These are phyloP conservation scores for Loxodonta africana DNA, from an alignment of 2,113 vertebrate genomes.

Conservation along the genomic window DNA sequence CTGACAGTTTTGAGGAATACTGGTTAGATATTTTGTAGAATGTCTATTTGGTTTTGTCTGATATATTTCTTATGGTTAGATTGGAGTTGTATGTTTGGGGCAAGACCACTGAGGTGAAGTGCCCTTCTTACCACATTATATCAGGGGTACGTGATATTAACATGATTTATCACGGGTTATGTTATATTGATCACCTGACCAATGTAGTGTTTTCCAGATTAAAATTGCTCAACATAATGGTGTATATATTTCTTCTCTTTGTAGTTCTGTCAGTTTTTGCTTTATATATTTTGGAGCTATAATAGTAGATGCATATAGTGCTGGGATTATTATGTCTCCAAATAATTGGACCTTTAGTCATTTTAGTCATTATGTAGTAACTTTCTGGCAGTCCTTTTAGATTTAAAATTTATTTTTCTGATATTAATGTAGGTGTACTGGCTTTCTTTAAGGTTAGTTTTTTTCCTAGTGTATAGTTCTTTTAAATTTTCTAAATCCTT, in stretches of 20 bases:
- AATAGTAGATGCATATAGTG: not conserved
- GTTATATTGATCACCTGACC: not conserved
- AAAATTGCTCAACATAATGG: not conserved
- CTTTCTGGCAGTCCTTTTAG: not conserved
- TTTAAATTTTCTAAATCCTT: constrained; percentile 1
- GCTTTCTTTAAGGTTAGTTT: not conserved
- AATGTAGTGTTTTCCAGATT: not conserved
- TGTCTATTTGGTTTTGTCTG: too few relatives aligned
- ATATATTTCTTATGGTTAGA: not conserved
- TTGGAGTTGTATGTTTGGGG: not conserved
- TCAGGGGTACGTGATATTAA: not conserved
- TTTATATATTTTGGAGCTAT: not conserved
- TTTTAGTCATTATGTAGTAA: constrained; percentile 1
- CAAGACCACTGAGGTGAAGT: not conserved
- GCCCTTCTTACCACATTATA: not conserved
- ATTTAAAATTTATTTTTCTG: not conserved
- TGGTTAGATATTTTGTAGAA: too few relatives aligned
- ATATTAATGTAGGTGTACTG: not conserved
- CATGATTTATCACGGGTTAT: not conserved
- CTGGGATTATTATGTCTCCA: not conserved
- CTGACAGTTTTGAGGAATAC: not conserved
- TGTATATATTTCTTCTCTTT: not conserved
- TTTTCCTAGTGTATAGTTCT: not conserved
- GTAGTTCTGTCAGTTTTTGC: not conserved
- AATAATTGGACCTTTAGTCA: not conserved